Evolutionary conservation across 2,113 vertebrate species (phyloP).

Genomic region (Sterna hirundo): DNA sequence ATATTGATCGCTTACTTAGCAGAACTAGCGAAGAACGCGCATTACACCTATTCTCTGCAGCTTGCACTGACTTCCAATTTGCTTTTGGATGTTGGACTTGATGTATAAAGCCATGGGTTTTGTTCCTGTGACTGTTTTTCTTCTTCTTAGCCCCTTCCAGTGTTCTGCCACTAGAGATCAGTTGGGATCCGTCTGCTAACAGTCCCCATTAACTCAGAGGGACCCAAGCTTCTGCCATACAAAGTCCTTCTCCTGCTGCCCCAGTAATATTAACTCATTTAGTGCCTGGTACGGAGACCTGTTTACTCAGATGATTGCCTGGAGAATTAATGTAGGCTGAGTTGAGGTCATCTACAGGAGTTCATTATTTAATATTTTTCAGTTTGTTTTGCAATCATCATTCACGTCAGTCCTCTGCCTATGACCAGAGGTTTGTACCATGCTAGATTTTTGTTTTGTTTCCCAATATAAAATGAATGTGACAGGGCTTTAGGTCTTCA

Average conservation of each 20-base stretch:
- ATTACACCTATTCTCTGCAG: not conserved
- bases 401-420: not conserved
- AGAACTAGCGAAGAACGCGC: not conserved
- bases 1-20: slow-evolving; percentile 57
- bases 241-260: not conserved
- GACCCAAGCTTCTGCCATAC: not conserved
- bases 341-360: not conserved
- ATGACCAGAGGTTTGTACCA: not conserved
- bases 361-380: not conserved
- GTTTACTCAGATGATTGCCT: not conserved
- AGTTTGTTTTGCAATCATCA: not conserved
- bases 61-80: slow-evolving; percentile 13
- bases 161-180: not conserved
- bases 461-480: not conserved
- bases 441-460: not conserved
- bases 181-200: not conserved
- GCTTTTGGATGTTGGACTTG: not conserved
- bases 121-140: not conserved
- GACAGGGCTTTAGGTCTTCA: not conserved
- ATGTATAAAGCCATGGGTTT: not conserved
- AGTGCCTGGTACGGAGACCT: not conserved
- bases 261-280: not conserved
- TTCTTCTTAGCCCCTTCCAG: not conserved
- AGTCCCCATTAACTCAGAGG: not conserved
- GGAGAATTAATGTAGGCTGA: not conserved